Base-by-base conservation (phyloP, 2,888 invertebrate genomes). In the Latrodectus hesperus region DNA sequence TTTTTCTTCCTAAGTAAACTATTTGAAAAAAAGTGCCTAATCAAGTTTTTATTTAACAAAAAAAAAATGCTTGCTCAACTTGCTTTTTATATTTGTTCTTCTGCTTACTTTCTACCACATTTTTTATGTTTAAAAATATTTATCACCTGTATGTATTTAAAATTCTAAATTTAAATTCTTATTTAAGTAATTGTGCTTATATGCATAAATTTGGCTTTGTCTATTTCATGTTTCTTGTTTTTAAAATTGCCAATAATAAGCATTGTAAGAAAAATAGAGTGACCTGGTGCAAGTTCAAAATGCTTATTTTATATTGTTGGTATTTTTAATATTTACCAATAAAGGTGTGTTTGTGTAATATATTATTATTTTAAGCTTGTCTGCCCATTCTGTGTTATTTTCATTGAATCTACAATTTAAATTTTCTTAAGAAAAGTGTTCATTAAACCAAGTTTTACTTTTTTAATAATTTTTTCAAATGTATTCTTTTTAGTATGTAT, bases 201-300 rank as follows among this genome's bases (percentile, higher is more conserved):
- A 68, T 17, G n/a, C 51, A 49, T 71, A 11, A 71, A 49, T 12
- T 49, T 1, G 1, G 22, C 12, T 16, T 68, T 17, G 12, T 17
- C 68, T 26, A 17, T 68, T 10, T 14, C 51, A 71, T 49, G 38
- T 49, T 16, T 38, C 16, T 8, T 49, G 11, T 26, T 49, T 38
- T 71, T 64, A n/a, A 17, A 82, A 75, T 26, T 67, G n/a, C 68
- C 75, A 75, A 55, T 70, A 75, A 74, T 26, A 52, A 38, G 10
- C 38, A 55, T 70, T 53, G 73, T 51, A 9, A 26, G 26, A 51
- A 55, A 16, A 60, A 52, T 73, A 81, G 81, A 81, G 82, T 53
- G 55, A 75, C 68, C 75, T 75, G 68, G 55, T 68, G 70, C 38
- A 75, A 82, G 82, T 75, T 82, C 82, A 82, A 82, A 82, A 26